phyloP scores from a whole-genome alignment of 2,888 invertebrate species.

The Cantharis nigra region DNA sequence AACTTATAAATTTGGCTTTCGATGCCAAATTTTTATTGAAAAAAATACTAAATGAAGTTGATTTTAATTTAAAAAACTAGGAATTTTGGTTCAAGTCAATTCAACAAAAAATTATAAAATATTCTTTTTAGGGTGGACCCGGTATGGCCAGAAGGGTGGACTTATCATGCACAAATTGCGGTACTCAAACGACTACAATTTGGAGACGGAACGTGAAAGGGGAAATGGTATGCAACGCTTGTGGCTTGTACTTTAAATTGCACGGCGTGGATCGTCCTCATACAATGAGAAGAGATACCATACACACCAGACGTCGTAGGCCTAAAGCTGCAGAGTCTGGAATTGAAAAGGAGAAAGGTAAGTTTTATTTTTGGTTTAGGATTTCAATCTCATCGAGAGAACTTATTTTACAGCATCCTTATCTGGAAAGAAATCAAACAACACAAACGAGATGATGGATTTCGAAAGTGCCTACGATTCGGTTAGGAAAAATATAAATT shows the following conservation, averaged over 20 bases:
- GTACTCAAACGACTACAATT: conserved; percentile 95
- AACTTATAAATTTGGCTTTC: too few relatives aligned
- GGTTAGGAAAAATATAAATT: conserved; percentile 8
- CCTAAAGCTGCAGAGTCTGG: conserved; percentile 70
- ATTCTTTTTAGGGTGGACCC: conserved; percentile 33
- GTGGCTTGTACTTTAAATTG: conserved; percentile 95
- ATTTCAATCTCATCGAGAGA: not conserved
- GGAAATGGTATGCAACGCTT: conserved; percentile 99
- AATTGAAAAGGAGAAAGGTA: conserved; percentile 34
- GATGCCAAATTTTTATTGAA: too few relatives aligned
- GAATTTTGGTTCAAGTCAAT: too few relatives aligned
- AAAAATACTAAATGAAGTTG: too few relatives aligned
- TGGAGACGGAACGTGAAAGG: conserved; percentile 96
- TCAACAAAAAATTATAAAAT: not conserved
- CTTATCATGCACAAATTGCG: conserved; percentile 93
- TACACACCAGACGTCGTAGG: conserved; percentile 89
- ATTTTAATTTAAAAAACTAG: too few relatives aligned
- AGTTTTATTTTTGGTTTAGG: conserved; percentile 2
- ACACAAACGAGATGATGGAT: conserved; percentile 11
- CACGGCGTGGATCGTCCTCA: conserved; percentile 93
- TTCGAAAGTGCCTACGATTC: conserved; percentile 17
- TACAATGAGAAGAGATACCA: conserved; percentile 95
- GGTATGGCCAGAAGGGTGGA: conserved; percentile 68
- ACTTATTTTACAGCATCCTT: not conserved
- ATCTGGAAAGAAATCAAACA: conserved; percentile 17